phyloP scores from a whole-genome alignment of 2,888 invertebrate species.

The Pinctada fucata region DNA sequence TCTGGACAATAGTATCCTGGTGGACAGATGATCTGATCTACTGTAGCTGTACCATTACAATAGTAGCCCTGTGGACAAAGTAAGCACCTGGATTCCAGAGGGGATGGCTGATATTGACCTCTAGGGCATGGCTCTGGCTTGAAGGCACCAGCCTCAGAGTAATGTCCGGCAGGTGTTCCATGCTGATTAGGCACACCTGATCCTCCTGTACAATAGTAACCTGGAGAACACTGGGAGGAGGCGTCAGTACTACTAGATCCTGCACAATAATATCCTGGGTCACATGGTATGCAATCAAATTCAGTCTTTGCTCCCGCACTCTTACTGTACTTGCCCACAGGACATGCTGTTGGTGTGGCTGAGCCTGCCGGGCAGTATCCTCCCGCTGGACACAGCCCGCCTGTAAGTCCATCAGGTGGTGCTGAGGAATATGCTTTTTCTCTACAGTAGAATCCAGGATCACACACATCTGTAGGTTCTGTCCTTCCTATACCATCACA shows the following conservation, averaged over 20 bases:
- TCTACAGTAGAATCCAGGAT: constrained; percentile 72
- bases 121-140: constrained; percentile 72
- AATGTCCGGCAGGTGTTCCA: constrained; percentile 70
- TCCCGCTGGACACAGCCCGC: constrained; percentile 74
- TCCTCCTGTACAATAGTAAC: constrained; percentile 75
- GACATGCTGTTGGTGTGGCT: constrained; percentile 68
- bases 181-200: constrained; percentile 68
- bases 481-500: constrained; percentile 75
- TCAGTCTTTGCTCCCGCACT: constrained; percentile 71
- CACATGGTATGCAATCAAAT: constrained; percentile 73
- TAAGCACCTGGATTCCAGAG: constrained; percentile 59
- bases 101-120: constrained; percentile 69
- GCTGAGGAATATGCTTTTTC: constrained; percentile 75
- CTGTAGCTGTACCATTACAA: constrained; percentile 69
- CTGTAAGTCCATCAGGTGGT: constrained; percentile 74
- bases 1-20: constrained; percentile 71
- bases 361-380: constrained; percentile 73
- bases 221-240: constrained; percentile 69
- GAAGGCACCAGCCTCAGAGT: constrained; percentile 69
- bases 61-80: constrained; percentile 73
- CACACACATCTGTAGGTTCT: constrained; percentile 70
- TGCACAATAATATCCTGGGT: constrained; percentile 74
- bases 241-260: constrained; percentile 69
- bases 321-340: constrained; percentile 71
- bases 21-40: constrained; percentile 67